A percentile compares a stretch with the other conserved stretches of the same genome.
Evolutionary conservation across 2,113 vertebrate species (phyloP).

Genomic region (Ictidomys tridecemlineatus): DNA sequence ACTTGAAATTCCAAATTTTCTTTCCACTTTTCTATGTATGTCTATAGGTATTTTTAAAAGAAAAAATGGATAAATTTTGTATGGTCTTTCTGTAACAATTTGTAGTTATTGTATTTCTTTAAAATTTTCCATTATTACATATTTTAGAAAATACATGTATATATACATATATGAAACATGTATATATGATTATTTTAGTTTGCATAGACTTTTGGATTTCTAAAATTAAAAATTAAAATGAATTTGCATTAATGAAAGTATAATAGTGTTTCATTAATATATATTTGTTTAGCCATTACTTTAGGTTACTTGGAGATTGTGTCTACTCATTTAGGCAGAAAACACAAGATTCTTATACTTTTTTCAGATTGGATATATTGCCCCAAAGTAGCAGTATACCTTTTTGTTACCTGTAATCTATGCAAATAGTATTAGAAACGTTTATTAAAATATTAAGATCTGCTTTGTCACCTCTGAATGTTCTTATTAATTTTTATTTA

Average conservation of each 20-base stretch:
- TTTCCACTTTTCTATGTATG: background rate
- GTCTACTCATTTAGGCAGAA: background rate
- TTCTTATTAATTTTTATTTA: background rate
- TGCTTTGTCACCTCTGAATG: background rate
- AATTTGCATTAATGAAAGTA: conserved; percentile 44
- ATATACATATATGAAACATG: background rate
- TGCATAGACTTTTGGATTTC: background rate
- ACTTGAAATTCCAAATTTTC: background rate
- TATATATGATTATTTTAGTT: background rate
- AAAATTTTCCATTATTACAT: background rate
- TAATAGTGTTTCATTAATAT: conserved; percentile 23
- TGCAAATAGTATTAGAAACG: background rate
- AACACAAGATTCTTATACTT: conserved; percentile 24
- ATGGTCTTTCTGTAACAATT: background rate
- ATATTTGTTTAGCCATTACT: background rate
- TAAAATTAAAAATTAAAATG: conserved; percentile 44
- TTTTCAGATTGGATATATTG: background rate
- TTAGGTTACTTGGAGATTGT: conserved; percentile 39
- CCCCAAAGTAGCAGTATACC: background rate
- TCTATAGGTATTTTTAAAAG: background rate
- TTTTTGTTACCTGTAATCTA: background rate
- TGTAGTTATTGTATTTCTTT: background rate
- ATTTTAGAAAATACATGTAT: background rate
- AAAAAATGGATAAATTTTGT: conserved; percentile 1
- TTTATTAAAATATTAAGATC: background rate